Evolutionary conservation across 2,888 invertebrate genomes (phyloP), one percentile per base, ranked within the genome.

Genomic region (Oscheius sp.): DNA sequence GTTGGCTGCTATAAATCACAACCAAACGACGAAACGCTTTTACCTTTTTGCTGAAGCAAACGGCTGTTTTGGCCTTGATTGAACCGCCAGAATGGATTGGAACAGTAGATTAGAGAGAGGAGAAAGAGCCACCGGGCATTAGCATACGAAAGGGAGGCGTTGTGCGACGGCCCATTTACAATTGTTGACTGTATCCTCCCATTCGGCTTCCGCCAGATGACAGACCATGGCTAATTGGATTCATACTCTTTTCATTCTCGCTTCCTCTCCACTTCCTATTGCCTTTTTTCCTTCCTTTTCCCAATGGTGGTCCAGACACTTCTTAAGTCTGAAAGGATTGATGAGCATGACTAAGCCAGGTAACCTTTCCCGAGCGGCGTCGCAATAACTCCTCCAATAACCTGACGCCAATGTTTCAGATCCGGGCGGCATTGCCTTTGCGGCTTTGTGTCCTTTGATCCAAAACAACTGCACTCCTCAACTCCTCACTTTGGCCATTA

Each of bases 21-120:
- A n/a, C n/a, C n/a, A n/a, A n/a, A n/a, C n/a, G n/a, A n/a, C n/a
- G n/a, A n/a, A n/a, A n/a, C n/a, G n/a, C n/a, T n/a, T n/a, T n/a
- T n/a, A n/a, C n/a, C n/a, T n/a, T n/a, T n/a, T n/a, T n/a, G n/a
- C n/a, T n/a, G n/a, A n/a, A n/a, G n/a, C n/a, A n/a, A n/a, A n/a
- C n/a, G n/a, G n/a, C n/a, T n/a, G n/a, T n/a, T n/a, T n/a, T n/a
- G n/a, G n/a, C n/a, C n/a, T n/a, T n/a, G n/a, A n/a, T n/a, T n/a
- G n/a, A n/a, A n/a, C n/a, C n/a, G n/a, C n/a, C n/a, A n/a, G 33
- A 76, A 75, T 29, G 79, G 79, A 8, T 82, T n/a, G n/a, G 77
- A 65, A 78, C 80, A 64, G 73, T 72, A 31, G 71, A 81, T 5
- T 69, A 72, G 57, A 78, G 80, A 64, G 71, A 66, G 64, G 79